Conservation (phyloP, 2,888 invertebrate genomes). For the Archips xylosteana region DNA sequence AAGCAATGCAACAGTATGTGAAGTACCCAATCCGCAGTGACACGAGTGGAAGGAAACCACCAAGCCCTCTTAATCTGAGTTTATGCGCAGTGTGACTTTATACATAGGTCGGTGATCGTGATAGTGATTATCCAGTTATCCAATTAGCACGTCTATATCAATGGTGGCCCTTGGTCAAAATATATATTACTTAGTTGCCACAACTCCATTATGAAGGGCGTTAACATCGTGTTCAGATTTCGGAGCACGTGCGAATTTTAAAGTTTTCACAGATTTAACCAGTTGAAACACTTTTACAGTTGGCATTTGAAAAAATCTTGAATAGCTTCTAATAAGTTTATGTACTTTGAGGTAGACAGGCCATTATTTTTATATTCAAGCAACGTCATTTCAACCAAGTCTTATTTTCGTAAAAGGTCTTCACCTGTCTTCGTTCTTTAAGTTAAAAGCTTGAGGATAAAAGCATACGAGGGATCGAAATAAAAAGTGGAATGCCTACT, state of each 20-base stretch:
- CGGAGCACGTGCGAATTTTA: background rate
- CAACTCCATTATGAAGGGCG: too few species aligned
- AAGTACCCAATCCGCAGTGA: too few species aligned
- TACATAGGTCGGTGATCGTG: too few species aligned
- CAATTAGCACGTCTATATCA: too few species aligned
- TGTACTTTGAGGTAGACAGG: background rate
- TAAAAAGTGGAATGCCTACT: conserved; percentile 29
- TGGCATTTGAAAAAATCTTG: background rate
- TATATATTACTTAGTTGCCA: too few species aligned
- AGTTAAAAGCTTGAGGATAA: conserved; percentile 32
- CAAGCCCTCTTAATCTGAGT: too few species aligned
- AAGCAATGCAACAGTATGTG: too few species aligned
- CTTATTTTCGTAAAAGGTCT: conserved; percentile 27
- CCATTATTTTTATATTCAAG: conserved; percentile 17
- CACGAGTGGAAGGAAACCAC: too few species aligned
- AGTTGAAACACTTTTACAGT: background rate
- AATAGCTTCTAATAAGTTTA: background rate
- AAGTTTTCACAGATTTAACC: background rate
- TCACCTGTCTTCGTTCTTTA: conserved; percentile 27
- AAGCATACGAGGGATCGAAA: conserved; percentile 28
- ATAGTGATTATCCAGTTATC: too few species aligned
- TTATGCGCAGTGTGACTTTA: too few species aligned
- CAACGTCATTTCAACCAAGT: conserved; percentile 14
- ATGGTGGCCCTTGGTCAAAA: too few species aligned
- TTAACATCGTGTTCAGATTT: too few species aligned